Conservation (phyloP, 2,888 invertebrate genomes). For the Tenthredo distinguenda region DNA sequence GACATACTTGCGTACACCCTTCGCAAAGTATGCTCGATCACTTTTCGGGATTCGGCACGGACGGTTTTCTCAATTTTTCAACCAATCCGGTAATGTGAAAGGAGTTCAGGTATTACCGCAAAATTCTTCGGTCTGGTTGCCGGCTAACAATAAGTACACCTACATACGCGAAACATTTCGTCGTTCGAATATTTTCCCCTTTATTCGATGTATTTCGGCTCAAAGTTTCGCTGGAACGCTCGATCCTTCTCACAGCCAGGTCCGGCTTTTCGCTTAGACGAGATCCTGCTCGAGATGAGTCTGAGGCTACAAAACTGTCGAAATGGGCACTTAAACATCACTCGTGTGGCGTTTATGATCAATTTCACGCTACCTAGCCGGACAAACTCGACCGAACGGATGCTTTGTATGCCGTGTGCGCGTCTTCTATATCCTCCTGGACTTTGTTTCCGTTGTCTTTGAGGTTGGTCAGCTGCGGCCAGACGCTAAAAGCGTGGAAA, state of each 20-base stretch:
- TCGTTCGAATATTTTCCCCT: neutral
- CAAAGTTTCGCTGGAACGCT: neutral
- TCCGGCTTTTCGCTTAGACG: neutral
- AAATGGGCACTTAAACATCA: conserved; percentile 40
- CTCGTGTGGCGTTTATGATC: conserved; percentile 31
- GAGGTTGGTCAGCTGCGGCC: neutral
- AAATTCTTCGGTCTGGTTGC: neutral
- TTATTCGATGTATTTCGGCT: neutral
- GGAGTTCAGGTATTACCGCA: conserved; percentile 6
- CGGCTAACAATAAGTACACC: neutral
- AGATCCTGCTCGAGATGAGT: conserved; percentile 37
- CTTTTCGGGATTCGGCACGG: neutral
- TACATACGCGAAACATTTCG: neutral
- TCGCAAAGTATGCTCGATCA: neutral
- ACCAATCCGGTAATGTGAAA: conserved; percentile 9
- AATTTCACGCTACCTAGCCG: conserved; percentile 20
- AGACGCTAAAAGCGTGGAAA: neutral
- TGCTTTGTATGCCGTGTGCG: neutral
- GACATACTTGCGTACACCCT: neutral
- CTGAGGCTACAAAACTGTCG: conserved; percentile 8
- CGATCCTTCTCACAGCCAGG: neutral
- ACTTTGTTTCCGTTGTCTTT: conserved; percentile 1
- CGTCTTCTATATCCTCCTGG: neutral
- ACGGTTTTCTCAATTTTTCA: neutral
- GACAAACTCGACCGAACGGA: conserved; percentile 11